A percentile compares a stretch with the other conserved stretches of the same genome.
Conservation (phyloP, 2,113 vertebrate genomes). For the Paramisgurnus dabryanus region DNA sequence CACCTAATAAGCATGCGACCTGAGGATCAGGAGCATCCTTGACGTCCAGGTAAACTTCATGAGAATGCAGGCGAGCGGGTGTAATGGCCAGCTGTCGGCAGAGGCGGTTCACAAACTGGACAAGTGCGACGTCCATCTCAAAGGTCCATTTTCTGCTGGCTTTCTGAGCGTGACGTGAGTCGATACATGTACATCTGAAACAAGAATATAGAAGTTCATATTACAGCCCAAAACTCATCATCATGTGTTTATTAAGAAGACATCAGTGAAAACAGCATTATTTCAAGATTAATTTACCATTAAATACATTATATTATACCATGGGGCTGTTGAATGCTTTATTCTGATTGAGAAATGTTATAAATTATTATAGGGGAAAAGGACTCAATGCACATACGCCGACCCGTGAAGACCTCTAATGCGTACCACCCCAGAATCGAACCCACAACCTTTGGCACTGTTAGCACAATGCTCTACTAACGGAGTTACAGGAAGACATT, state of each 20-base stretch:
- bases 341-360: background rate
- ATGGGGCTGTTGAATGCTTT: background rate
- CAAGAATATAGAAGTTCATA: background rate
- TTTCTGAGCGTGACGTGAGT: constrained; percentile 91
- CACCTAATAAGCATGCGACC: constrained; percentile 87
- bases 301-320: background rate
- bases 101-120: constrained; percentile 91
- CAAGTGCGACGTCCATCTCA: constrained; percentile 93
- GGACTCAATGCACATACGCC: no score
- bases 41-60: constrained; percentile 92
- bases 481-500: no score
- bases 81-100: constrained; percentile 96
- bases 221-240: no score
- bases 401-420: no score
- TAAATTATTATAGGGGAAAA: no score
- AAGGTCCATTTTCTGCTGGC: constrained; percentile 90
- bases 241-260: no score
- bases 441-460: no score
- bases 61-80: constrained; percentile 90
- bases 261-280: background rate
- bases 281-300: background rate
- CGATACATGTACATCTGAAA: constrained; percentile 90
- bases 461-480: no score
- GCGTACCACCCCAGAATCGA: no score
- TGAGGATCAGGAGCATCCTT: constrained; percentile 85